Conservation (phyloP, 2,797 vertebrate genomes). For the Rhabdophis nuchalis region DNA sequence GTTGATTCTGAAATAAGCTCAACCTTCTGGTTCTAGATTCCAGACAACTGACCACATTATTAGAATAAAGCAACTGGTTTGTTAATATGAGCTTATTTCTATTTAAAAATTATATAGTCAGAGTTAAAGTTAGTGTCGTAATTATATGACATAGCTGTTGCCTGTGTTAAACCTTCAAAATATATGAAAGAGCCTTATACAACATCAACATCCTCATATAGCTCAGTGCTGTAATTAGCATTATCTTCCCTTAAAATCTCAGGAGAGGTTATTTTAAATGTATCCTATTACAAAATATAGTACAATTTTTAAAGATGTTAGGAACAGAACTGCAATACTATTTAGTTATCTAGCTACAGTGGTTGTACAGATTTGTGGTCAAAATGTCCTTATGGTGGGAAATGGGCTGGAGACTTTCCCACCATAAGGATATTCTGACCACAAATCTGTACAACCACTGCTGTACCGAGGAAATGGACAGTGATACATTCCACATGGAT, state of each 20-base stretch:
- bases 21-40: background rate
- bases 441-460: background rate
- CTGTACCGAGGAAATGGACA: background rate
- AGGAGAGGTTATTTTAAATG: background rate
- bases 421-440: background rate
- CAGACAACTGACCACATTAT: background rate
- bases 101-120: background rate
- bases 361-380: background rate
- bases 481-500: background rate
- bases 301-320: background rate
- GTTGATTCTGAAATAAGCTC: background rate
- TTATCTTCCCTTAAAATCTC: background rate
- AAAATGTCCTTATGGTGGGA: background rate
- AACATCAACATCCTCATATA: background rate
- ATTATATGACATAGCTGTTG: background rate
- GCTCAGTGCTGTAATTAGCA: background rate
- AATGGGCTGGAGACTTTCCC: background rate
- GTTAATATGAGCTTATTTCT: background rate
- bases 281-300: too few species aligned
- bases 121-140: background rate
- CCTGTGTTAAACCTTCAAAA: background rate
- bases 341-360: background rate
- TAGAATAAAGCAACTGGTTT: background rate
- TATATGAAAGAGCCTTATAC: background rate
- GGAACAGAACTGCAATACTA: background rate